Conservation (phyloP, 2,888 invertebrate species). For the Calephelis perditalis region DNA sequence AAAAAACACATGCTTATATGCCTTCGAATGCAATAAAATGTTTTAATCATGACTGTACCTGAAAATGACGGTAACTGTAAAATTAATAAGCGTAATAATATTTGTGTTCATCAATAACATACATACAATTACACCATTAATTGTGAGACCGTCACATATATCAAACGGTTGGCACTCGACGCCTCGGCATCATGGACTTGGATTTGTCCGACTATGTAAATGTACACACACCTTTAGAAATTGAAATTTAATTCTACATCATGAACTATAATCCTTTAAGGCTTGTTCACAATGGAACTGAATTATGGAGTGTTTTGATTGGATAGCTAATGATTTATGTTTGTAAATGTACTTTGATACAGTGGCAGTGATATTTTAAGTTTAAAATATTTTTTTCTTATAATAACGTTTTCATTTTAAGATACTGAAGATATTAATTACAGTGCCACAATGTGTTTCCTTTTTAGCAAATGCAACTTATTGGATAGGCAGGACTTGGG, state of each 20-base stretch:
- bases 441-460: too few relatives aligned
- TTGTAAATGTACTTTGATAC: not conserved
- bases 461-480: too few relatives aligned
- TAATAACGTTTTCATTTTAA: too few relatives aligned
- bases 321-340: constrained; percentile 1
- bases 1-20: too few relatives aligned
- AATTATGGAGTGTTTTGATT: constrained; percentile 11
- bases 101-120: constrained; percentile 37
- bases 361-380: constrained; percentile 1
- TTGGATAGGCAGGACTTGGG: too few relatives aligned
- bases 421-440: too few relatives aligned
- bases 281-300: constrained; percentile 30
- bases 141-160: constrained; percentile 44
- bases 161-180: constrained; percentile 37
- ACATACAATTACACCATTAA: constrained; percentile 41
- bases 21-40: too few relatives aligned
- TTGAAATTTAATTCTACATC: constrained; percentile 46
- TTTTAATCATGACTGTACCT: too few relatives aligned
- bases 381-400: not conserved
- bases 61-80: not conserved
- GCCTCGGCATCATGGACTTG: constrained; percentile 41
- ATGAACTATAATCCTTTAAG: constrained; percentile 40
- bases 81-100: constrained; percentile 6
- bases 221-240: constrained; percentile 42
- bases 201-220: constrained; percentile 33